These are phyloP conservation scores for Phania funesta DNA, from an alignment of 2,888 invertebrate genomes.

Conservation along the genomic window DNA sequence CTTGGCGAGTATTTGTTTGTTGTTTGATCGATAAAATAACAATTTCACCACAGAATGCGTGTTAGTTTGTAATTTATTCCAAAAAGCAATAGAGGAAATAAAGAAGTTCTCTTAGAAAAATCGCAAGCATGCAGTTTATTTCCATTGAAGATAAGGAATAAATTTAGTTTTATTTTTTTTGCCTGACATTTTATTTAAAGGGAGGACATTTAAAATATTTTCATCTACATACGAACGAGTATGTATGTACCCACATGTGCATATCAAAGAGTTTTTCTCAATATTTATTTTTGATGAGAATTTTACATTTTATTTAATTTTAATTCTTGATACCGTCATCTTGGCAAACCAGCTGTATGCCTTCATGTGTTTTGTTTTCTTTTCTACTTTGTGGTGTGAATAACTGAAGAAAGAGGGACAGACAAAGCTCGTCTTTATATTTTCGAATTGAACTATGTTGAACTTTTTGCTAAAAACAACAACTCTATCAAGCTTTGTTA, in stretches of 20 bases:
- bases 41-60: conserved; percentile 52
- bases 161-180: conserved; percentile 12
- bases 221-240: no score
- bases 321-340: conserved; percentile 5
- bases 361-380: no score
- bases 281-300: conserved; percentile 33
- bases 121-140: conserved; percentile 18
- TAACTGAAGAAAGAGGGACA: background rate
- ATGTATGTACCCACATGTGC: background rate
- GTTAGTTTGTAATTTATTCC: conserved; percentile 52
- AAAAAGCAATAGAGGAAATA: no score
- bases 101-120: conserved; percentile 6
- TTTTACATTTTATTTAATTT: background rate
- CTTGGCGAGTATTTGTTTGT: conserved; percentile 27
- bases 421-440: conserved; percentile 27
- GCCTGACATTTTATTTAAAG: conserved; percentile 17
- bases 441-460: conserved; percentile 54
- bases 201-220: conserved; percentile 41
- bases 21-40: conserved; percentile 66
- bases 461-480: conserved; percentile 36
- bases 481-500: background rate
- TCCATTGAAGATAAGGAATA: conserved; percentile 32
- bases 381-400: background rate
- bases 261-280: conserved; percentile 13
- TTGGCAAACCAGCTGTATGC: conserved; percentile 17